Percentiles rank a stretch among this genome's conserved stretches.
Conservation (phyloP, 1,140 invertebrate species). For the Zaprionus ghesquierei region DNA sequence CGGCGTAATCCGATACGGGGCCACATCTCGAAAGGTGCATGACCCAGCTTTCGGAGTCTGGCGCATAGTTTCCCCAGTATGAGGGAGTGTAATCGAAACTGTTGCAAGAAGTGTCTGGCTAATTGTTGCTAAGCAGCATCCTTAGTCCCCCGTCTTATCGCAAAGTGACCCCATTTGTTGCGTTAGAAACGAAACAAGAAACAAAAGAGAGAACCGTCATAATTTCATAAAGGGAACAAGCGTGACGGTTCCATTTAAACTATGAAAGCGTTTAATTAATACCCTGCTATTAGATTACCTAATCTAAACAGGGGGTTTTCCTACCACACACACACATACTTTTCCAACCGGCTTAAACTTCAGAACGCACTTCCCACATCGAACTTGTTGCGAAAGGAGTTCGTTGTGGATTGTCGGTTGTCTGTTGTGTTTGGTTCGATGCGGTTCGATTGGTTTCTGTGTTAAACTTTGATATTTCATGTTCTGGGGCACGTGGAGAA, state of each 20-base stretch:
- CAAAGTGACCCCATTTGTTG: slow-evolving; percentile 34
- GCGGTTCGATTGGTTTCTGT: neutral
- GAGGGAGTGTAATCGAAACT: slow-evolving; percentile 54
- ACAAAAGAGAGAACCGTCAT: neutral
- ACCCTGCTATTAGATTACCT: slow-evolving; percentile 24
- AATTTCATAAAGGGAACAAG: neutral
- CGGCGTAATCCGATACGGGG: slow-evolving; percentile 39
- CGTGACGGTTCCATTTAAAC: neutral
- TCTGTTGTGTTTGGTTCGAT: slow-evolving; percentile 33
- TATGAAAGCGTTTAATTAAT: slow-evolving; percentile 10
- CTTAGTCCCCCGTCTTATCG: slow-evolving; percentile 20
- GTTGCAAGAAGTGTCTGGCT: slow-evolving; percentile 25
- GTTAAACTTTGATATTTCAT: slow-evolving; percentile 1
- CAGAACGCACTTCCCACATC: slow-evolving; percentile 43
- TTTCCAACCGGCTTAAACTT: slow-evolving; percentile 12
- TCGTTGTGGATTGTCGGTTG: slow-evolving; percentile 2
- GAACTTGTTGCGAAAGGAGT: slow-evolving; percentile 37
- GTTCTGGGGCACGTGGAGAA: neutral
- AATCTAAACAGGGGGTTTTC: slow-evolving; percentile 18
- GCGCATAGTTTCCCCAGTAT: slow-evolving; percentile 15
- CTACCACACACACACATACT: too few relatives aligned
- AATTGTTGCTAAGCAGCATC: slow-evolving; percentile 20
- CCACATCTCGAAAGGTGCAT: slow-evolving; percentile 52
- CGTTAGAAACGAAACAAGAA: neutral
- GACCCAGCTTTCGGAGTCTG: slow-evolving; percentile 45